Percentiles rank a stretch among this genome's conserved stretches.
These are phyloP conservation scores for Strigops habroptila DNA, from an alignment of 2,113 vertebrate species.

Conservation along the genomic window DNA sequence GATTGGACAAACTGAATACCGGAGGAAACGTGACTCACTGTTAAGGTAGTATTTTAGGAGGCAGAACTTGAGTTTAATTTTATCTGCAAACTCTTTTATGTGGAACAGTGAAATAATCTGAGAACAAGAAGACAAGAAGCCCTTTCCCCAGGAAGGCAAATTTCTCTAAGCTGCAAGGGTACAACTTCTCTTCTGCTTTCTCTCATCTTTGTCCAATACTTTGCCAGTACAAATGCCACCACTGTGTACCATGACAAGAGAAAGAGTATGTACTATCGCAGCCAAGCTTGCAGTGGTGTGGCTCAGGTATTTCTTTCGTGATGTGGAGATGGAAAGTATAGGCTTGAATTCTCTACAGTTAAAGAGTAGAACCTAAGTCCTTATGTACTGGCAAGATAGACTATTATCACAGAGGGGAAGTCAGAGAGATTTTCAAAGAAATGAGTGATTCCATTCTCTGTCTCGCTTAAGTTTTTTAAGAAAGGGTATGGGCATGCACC, in stretches of 20 bases:
- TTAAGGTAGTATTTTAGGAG: neutral
- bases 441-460: neutral
- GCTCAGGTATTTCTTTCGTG: neutral
- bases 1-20: neutral
- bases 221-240: neutral
- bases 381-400: neutral
- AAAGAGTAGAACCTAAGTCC: neutral
- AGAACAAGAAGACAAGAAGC: neutral
- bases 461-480: neutral
- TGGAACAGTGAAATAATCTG: neutral
- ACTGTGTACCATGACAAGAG: neutral
- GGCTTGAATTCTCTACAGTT: neutral
- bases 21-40: neutral
- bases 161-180: neutral
- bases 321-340: neutral
- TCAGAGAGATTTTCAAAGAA: neutral
- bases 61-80: neutral
- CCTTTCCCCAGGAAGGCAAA: neutral
- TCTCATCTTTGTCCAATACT: neutral
- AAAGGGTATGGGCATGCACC: neutral
- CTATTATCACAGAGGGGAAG: neutral
- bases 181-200: neutral
- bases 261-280: accelerated
- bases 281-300: neutral
- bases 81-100: neutral